phyloP scores from a whole-genome alignment of 1,140 invertebrate species.

The Meteorus sp. region DNA sequence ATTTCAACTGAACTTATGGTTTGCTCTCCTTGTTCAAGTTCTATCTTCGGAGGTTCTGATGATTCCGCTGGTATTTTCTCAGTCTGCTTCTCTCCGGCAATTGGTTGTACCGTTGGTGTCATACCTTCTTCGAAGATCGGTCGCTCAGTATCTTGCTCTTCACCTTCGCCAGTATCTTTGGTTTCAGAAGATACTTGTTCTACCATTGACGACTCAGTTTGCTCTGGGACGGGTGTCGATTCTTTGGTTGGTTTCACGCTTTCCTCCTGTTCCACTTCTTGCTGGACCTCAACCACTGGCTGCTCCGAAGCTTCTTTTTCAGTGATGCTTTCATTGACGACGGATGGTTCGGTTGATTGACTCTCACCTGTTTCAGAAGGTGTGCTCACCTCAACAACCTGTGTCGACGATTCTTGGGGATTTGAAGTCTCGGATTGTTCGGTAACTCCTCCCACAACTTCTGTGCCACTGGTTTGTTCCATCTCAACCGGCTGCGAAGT shows the following conservation, averaged over 20 bases:
- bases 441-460: not conserved
- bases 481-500: not conserved
- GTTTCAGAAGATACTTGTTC: not conserved
- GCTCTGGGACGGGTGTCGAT: no score
- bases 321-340: conserved; percentile 10
- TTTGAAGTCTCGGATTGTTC: not conserved
- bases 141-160: no score
- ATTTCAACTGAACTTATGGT: no score
- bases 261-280: conserved; percentile 17
- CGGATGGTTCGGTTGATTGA: conserved; percentile 21
- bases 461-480: not conserved
- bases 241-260: no score
- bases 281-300: conserved; percentile 19
- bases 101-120: conserved; percentile 18
- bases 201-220: no score
- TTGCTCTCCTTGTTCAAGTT: not conserved
- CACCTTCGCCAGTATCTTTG: no score
- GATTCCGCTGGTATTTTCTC: not conserved
- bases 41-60: conserved; percentile 5
- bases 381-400: not conserved
- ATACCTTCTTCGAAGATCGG: not conserved
- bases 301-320: conserved; percentile 25
- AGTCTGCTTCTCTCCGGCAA: conserved; percentile 13
- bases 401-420: no score
- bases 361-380: conserved; percentile 5